Base-by-base conservation (phyloP, 2,113 vertebrate species). In the Macrotis lagotis region DNA sequence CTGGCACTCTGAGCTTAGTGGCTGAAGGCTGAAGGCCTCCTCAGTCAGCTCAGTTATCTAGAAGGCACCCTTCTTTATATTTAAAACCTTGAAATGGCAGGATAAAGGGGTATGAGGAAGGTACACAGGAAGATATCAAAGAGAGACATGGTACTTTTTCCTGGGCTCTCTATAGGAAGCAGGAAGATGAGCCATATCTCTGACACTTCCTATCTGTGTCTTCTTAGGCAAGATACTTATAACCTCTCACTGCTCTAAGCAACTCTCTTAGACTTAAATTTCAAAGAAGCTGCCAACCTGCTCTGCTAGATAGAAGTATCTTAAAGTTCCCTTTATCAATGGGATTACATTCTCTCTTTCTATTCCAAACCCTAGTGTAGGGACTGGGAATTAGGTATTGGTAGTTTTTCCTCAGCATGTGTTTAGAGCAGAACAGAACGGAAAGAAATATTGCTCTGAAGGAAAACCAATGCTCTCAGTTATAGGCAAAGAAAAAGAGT, bases 91-190 rank as follows among this genome's bases (percentile, higher is more conserved):
- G 92, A 31, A 26, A 0, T 48, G 24, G 19, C 37, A 74, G 14
- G 52, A 37, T 90, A 48, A 19, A 37, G 53, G 48, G 55, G 55
- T 48, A 74, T 90, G 91, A 83, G 51, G 88, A 91, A 92, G 91
- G 93, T 25, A 3, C 51, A n/a, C 25, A 49, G 51, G 44, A 88
- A 88, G 22, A 51, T 88, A 95, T 96, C 92, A 93, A 94, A 95
- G 93, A 24, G 31, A 92, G 93, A 91, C 26, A 89, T 93, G 55
- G 51, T 50, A 31, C 16, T 90, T 93, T 96, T 94, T 94, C 93
- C 94, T 90, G 88, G 96, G 90, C 95, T 95, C 55, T 90, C 95
- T 51, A 50, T 90, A 92, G 92, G 25, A 48, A 10, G 50, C 6
- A 83, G 19, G 7, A 44, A 8, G 19, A 44, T 44, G 24, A 83